These are phyloP conservation scores for Drosophila kambysellisi DNA, from an alignment of 2,888 invertebrate species.

Conservation along the genomic window DNA sequence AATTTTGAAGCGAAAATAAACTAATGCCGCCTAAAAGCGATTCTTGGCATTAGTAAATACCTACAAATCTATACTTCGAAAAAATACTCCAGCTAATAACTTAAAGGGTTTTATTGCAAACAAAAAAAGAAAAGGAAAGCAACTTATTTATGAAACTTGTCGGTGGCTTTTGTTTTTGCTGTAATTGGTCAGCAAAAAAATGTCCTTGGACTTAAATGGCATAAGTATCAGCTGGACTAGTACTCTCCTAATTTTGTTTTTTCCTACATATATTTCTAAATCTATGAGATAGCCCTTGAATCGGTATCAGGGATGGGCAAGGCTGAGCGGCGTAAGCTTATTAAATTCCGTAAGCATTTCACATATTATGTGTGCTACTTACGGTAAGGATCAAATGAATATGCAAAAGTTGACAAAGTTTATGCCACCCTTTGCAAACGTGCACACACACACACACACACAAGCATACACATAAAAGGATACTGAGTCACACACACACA, in stretches of 20 bases:
- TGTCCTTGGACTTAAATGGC: slow-evolving; percentile 15
- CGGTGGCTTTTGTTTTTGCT: background rate
- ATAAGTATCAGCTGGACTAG: slow-evolving; percentile 26
- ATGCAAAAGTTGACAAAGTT: slow-evolving; percentile 68
- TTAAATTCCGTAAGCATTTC: slow-evolving; percentile 74
- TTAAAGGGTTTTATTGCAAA: background rate
- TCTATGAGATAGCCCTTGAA: slow-evolving; percentile 24
- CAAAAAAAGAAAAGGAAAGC: too few relatives aligned
- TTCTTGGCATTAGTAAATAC: background rate
- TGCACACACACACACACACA: slow-evolving; percentile 23
- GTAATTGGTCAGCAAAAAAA: background rate
- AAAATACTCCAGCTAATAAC: background rate
- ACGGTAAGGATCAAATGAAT: slow-evolving; percentile 71
- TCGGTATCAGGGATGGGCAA: slow-evolving; percentile 17
- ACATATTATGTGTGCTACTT: slow-evolving; percentile 70
- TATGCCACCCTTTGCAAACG: slow-evolving; percentile 30
- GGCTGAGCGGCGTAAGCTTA: slow-evolving; percentile 63
- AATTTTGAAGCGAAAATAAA: background rate
- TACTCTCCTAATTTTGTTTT: slow-evolving; percentile 38
- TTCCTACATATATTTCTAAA: slow-evolving; percentile 2
- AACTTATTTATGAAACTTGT: background rate
- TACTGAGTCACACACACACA: slow-evolving; percentile 16
- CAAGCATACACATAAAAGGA: background rate
- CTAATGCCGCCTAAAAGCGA: background rate
- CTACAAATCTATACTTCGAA: background rate